Evolutionary conservation across 2,797 vertebrate species (phyloP).

Genomic region (Spea hammondii): DNA sequence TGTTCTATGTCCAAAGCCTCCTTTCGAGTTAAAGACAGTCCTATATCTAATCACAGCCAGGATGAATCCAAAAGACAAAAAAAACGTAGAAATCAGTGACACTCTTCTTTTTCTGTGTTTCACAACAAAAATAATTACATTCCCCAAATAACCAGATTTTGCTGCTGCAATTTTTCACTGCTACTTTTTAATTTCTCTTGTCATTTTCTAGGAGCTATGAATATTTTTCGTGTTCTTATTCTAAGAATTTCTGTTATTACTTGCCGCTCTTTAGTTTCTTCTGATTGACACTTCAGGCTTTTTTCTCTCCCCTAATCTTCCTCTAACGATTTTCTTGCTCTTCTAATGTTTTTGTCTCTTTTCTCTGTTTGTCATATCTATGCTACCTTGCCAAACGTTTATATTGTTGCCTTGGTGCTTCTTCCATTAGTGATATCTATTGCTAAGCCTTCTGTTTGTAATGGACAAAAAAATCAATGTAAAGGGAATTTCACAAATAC

Average conservation of each 20-base stretch:
- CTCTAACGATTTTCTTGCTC: background rate
- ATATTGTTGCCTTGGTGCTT: too few relatives aligned
- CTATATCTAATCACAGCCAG: too few relatives aligned
- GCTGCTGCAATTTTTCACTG: constrained; percentile 5
- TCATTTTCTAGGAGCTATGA: background rate
- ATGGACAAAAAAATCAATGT: background rate
- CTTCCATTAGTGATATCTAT: too few relatives aligned
- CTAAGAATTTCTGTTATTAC: background rate
- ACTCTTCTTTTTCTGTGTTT: background rate
- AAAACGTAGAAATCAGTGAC: background rate
- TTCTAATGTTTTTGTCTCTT: background rate
- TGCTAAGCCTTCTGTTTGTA: background rate
- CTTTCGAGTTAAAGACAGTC: too few relatives aligned
- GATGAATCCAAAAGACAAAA: too few relatives aligned
- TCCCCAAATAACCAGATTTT: background rate
- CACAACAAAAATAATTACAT: background rate
- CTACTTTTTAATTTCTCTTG: background rate
- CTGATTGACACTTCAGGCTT: background rate
- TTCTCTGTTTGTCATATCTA: background rate
- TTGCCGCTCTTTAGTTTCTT: background rate
- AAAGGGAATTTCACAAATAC: background rate
- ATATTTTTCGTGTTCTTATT: constrained; percentile 1
- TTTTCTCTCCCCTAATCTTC: background rate
- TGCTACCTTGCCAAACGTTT: background rate
- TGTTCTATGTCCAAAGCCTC: too few relatives aligned